Evolutionary conservation across 92 coral and sea anemone genomes (phyloP).

Genomic region (Phenganax subtilis): DNA sequence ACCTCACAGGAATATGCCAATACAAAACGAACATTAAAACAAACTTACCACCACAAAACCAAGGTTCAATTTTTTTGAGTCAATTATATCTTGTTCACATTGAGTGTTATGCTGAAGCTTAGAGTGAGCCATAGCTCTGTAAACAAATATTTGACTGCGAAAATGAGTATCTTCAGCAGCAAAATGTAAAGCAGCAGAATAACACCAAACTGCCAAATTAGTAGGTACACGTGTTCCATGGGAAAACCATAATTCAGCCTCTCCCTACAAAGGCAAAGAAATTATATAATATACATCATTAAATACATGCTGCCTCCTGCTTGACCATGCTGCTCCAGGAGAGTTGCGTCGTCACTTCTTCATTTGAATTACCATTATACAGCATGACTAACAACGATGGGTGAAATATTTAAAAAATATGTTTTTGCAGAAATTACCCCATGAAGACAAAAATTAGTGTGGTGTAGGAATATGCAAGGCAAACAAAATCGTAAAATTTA

Average conservation of each 20-base stretch:
- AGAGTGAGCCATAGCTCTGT: neutral
- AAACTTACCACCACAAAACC: conserved; percentile 1
- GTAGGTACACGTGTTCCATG: neutral
- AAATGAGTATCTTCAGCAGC: neutral
- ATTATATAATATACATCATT: too few species aligned
- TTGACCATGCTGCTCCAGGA: too few species aligned
- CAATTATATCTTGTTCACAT: conserved; percentile 13
- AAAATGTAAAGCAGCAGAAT: conserved; percentile 27
- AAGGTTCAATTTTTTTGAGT: neutral
- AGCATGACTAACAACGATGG: too few species aligned
- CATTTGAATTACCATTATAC: too few species aligned
- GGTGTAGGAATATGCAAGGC: neutral
- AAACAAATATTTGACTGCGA: neutral
- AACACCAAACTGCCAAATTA: conserved; percentile 6
- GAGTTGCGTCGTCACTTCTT: too few species aligned
- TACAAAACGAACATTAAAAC: neutral
- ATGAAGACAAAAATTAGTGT: neutral
- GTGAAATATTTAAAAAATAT: too few species aligned
- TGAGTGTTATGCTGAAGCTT: neutral
- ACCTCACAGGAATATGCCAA: neutral
- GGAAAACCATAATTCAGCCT: conserved; percentile 9
- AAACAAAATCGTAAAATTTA: neutral
- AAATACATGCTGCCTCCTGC: too few species aligned
- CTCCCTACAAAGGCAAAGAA: neutral
- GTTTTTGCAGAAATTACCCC: neutral